Evolutionary conservation across 2,113 vertebrate genomes (phyloP).

Genomic region (Phalacrocorax carbo): DNA sequence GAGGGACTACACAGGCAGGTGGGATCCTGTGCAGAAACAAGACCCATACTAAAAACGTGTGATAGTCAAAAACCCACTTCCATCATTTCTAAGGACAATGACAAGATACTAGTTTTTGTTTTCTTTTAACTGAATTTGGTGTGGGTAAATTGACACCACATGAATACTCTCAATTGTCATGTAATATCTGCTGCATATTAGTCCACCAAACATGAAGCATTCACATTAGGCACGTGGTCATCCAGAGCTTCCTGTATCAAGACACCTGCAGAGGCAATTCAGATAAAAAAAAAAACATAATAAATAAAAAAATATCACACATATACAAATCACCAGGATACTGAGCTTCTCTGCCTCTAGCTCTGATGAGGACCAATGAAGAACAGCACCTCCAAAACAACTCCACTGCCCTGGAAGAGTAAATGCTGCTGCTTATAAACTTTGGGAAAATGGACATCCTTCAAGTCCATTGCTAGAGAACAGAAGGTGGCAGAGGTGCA

Average conservation of each 20-base stretch:
- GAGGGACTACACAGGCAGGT: background rate
- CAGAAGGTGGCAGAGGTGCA: background rate
- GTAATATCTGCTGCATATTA: background rate
- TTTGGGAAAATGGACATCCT: background rate
- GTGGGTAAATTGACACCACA: background rate
- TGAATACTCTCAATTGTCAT: background rate
- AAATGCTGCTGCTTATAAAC: background rate
- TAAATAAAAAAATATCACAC: background rate
- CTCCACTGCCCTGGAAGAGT: background rate
- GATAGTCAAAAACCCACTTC: background rate
- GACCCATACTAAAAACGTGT: background rate
- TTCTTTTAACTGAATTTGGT: background rate
- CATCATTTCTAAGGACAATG: background rate
- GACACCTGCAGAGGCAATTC: background rate
- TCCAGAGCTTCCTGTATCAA: background rate
- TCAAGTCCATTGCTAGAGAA: background rate
- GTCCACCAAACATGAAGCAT: background rate
- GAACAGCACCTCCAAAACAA: background rate
- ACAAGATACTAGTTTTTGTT: background rate
- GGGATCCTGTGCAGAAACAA: background rate
- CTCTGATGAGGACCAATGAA: accelerated
- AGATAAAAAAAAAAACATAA: background rate
- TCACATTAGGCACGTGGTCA: background rate
- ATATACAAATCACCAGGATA: background rate
- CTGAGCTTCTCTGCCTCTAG: background rate